Evolutionary conservation across 2,888 invertebrate species (phyloP), one percentile per base, ranked within the genome.

Genomic region (Meteorus cinctellus): DNA sequence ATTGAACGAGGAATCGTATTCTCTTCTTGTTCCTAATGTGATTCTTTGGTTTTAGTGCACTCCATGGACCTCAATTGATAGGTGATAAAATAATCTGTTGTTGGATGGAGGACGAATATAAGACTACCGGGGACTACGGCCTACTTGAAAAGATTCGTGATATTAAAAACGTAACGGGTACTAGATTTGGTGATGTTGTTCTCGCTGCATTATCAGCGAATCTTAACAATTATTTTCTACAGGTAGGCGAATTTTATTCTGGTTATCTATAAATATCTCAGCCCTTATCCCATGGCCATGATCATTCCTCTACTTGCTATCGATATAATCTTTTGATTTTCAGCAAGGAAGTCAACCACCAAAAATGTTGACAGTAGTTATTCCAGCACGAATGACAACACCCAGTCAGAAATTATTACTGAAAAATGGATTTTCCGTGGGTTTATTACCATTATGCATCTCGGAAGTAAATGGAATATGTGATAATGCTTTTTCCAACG

Each of bases 381-480:
- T 89, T 29, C 89, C 89, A 27, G 81, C 81, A 14, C 83, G 87
- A 73, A 84, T 89, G 79, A 79, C 84, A 8, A 67, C 78, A 24
- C 77, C 81, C 19, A 77, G 77, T 51, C 78, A 82, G 51, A 78
- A 84, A 31, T 79, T 87, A 41, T 84, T 82, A 45, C 79, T 91
- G 55, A 87, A 89, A 73, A 92, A 92, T 80, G 89, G 90, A 78
- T 91, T 92, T 81, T 91, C 91, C 8, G 91, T 92, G 12, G 91
- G 91, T 2, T 86, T 91, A 76, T 80, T 92, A 70, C 89, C 90
- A 74, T 84, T 92, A 1, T 91, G 91, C 6, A 84, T 92, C 10
- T 82, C 82, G 6, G 74, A 79, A 34, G 72, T 79, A 24, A 82
- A 82, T 19, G 84, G 73, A 24, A 59, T 24, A 24, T n/a, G 19